phyloP scores from a whole-genome alignment of 2,797 vertebrate species.

The Gambusia yucatana region DNA sequence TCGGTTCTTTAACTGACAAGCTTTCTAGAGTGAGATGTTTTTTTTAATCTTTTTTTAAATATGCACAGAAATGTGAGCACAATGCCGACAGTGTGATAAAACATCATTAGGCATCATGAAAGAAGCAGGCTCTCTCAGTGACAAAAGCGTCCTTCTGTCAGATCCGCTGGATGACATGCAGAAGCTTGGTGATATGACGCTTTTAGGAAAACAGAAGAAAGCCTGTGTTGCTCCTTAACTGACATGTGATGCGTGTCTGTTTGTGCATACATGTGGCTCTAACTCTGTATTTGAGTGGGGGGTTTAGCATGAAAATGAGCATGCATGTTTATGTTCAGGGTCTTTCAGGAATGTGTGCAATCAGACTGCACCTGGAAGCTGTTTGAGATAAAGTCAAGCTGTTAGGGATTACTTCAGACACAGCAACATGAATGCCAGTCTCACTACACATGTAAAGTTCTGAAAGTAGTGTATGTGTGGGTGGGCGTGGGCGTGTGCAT shows the following conservation, averaged over 20 bases:
- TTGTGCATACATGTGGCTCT: not conserved
- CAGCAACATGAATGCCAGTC: conserved; percentile 50
- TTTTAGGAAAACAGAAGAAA: conserved; percentile 26
- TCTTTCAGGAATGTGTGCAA: conserved; percentile 46
- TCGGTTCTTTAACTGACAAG: conserved; percentile 76
- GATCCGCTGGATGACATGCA: conserved; percentile 61
- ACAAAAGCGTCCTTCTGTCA: conserved; percentile 63
- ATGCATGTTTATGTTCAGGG: conserved; percentile 23
- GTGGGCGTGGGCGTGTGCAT: conserved; percentile 19
- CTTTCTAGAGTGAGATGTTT: conserved; percentile 59
- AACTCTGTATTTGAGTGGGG: not conserved
- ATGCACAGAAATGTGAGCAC: conserved; percentile 62
- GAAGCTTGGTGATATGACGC: conserved; percentile 36
- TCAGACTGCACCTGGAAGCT: conserved; percentile 69
- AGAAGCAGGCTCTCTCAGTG: conserved; percentile 48
- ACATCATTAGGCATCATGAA: conserved; percentile 71
- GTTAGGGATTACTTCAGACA: conserved; percentile 59
- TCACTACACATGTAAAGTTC: conserved; percentile 30
- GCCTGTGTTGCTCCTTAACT: conserved; percentile 16
- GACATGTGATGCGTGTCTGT: conserved; percentile 19
- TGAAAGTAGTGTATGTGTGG: not conserved
- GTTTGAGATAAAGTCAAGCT: conserved; percentile 63
- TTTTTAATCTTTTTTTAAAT: conserved; percentile 51
- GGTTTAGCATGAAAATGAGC: conserved; percentile 2
- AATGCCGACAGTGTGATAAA: conserved; percentile 64